Percentiles rank a stretch among this genome's conserved stretches.
Evolutionary conservation across 2,113 vertebrate genomes (phyloP).

Genomic region (Laterallus jamaicensis): DNA sequence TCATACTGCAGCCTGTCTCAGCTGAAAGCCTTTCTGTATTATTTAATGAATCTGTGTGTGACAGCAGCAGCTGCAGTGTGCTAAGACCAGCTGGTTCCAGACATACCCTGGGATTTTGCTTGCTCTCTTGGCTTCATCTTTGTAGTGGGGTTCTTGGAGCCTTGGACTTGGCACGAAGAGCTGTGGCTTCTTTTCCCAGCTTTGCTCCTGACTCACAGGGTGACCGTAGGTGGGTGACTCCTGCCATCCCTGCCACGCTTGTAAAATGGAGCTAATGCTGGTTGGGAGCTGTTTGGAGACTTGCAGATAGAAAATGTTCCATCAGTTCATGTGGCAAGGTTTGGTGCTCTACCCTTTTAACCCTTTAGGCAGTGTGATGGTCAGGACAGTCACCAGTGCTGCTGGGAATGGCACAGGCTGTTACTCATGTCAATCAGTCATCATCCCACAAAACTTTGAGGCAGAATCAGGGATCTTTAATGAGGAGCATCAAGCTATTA

Average conservation of each 20-base stretch:
- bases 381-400: neutral
- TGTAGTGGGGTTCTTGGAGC: constrained; percentile 19
- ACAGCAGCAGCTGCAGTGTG: constrained; percentile 54
- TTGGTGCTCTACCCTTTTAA: neutral
- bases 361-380: neutral
- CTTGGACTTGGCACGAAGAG: neutral
- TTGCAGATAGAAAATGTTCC: neutral
- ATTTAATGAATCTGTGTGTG: constrained; percentile 1
- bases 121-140: constrained; percentile 11
- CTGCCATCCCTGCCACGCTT: neutral
- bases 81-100: constrained; percentile 49
- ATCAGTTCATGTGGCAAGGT: neutral
- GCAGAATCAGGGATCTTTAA: neutral
- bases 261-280: neutral
- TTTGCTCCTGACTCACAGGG: constrained; percentile 1
- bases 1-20: neutral
- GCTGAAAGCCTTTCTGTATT: constrained; percentile 6
- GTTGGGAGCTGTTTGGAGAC: neutral
- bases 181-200: constrained; percentile 50
- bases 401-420: neutral
- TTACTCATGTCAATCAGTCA: neutral
- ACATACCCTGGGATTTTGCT: constrained; percentile 48
- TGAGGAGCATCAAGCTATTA: neutral
- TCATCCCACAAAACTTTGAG: neutral
- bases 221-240: neutral